Evolutionary conservation across 1,140 invertebrate genomes (phyloP), one percentile per base, ranked within the genome.

Genomic region (Phthorimaea operculella): DNA sequence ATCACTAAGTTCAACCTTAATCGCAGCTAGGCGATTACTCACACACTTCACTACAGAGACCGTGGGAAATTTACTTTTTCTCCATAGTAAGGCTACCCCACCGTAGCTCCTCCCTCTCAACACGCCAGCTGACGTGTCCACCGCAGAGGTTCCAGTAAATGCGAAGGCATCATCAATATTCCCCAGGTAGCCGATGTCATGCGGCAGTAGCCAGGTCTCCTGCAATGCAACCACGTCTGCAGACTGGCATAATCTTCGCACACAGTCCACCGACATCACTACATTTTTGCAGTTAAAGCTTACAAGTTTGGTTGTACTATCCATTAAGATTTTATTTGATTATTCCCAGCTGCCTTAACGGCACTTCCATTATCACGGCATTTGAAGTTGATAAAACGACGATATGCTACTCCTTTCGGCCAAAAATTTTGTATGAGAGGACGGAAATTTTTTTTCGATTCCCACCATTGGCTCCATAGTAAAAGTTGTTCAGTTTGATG

Each of bases 361-460:
- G 15, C 45, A 47, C 10, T 51, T 14, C 21, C 28, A 9, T 52
- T 34, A 5, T 52, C 21, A 21, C 28, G 12, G 10, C 12, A 10
- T 14, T 21, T 18, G 14, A 52, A 34, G 11, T 52, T 18, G 5
- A 52, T 16, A 39, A 52, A 52, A 5, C 51, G 33, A 12, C 51
- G 33, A 18, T 18, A 52, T 2, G 51, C 51, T 34, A 52, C 18
- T 15, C 51, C 51, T 18, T 52, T 12, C 14, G 51, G 51, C 51
- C 51, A 52, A 16, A 52, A 52, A 52, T 52, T 15, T 36, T 52
- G n/a, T n/a, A n/a, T n/a, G n/a, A n/a, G n/a, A n/a, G n/a, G n/a
- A n/a, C n/a, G n/a, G n/a, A n/a, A n/a, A n/a, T n/a, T n/a, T n/a
- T n/a, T n/a, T n/a, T n/a, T n/a, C n/a, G n/a, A n/a, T n/a, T n/a